phyloP scores from a whole-genome alignment of 2,797 vertebrate species.

The Poliocrania exsul region DNA sequence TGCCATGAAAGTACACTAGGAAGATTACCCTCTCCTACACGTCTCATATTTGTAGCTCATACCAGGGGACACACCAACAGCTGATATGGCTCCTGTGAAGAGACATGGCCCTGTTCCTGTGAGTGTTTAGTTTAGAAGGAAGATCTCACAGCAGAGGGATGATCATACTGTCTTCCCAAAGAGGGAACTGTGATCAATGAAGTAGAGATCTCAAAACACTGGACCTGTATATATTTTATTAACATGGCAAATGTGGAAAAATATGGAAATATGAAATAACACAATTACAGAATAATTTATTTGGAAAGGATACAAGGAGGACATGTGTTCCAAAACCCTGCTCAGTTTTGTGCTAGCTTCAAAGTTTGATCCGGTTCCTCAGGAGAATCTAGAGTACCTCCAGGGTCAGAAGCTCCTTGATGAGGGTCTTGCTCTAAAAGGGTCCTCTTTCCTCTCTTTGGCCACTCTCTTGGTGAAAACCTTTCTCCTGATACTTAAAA shows the following conservation, averaged over 20 bases:
- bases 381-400: neutral
- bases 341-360: neutral
- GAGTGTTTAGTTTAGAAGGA: neutral
- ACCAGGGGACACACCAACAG: neutral
- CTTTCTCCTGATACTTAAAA: neutral
- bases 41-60: neutral
- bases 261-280: neutral
- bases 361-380: neutral
- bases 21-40: neutral
- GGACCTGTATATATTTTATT: neutral
- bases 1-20: neutral
- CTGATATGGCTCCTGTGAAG: neutral
- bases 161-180: neutral
- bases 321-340: neutral
- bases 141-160: neutral
- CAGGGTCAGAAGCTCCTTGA: neutral
- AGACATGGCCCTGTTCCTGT: neutral
- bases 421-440: neutral
- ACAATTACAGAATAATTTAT: neutral
- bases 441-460: neutral
- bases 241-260: neutral
- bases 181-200: fast-evolving
- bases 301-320: neutral
- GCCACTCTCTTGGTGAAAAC: neutral
- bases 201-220: neutral